A percentile compares a stretch with the other conserved stretches of the same genome.
These are phyloP conservation scores for Crocallis elinguaria DNA, from an alignment of 2,888 invertebrate genomes.

Conservation along the genomic window DNA sequence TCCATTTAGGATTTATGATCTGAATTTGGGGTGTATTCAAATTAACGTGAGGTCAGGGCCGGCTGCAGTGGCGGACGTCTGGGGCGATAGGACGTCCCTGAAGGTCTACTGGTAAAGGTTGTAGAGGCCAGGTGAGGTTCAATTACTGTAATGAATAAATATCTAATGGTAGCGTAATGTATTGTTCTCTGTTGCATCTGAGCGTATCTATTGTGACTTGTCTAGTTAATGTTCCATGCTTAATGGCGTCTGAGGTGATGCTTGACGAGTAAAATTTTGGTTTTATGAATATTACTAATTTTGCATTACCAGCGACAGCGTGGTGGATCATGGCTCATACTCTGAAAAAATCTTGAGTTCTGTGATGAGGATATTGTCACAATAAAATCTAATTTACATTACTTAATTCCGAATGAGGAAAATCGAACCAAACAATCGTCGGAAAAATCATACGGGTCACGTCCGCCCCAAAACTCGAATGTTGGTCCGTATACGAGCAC, in stretches of 20 bases:
- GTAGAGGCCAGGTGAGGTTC: constrained; percentile 3
- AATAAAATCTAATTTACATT: not conserved
- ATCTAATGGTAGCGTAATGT: too few relatives aligned
- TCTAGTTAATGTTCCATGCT: too few relatives aligned
- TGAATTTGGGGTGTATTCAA: constrained; percentile 18
- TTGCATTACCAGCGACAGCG: too few relatives aligned
- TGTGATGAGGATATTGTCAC: too few relatives aligned
- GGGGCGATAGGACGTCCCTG: constrained; percentile 21
- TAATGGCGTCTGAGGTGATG: too few relatives aligned
- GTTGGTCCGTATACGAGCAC: not conserved
- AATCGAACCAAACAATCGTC: not conserved
- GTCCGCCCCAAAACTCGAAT: constrained; percentile 5
- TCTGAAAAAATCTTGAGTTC: too few relatives aligned
- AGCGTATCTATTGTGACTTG: too few relatives aligned
- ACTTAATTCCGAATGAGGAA: not conserved
- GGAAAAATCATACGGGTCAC: constrained; percentile 21
- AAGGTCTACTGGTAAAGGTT: constrained; percentile 5
- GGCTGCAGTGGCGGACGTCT: constrained; percentile 24
- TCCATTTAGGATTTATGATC: constrained; percentile 14
- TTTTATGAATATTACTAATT: too few relatives aligned
- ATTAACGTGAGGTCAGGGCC: constrained; percentile 25
- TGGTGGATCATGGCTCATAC: too few relatives aligned
- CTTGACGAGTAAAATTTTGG: too few relatives aligned
- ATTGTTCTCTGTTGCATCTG: not conserved
- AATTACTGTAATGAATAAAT: not conserved